Evolutionary conservation across 2,113 vertebrate genomes (phyloP).

Genomic region (Romanogobio albipinnatus): DNA sequence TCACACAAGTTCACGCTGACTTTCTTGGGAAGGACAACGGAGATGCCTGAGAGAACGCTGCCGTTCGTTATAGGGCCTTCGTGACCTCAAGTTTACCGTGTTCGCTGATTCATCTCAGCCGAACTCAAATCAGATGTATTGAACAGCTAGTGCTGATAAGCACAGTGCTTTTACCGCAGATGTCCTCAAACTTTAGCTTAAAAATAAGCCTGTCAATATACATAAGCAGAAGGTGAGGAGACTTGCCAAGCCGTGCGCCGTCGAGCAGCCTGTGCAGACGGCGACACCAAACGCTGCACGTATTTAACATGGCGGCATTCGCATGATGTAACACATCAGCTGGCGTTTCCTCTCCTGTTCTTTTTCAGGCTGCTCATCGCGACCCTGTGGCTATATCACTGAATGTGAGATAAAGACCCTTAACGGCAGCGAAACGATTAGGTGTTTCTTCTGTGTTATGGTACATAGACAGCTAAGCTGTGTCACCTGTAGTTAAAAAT

Average conservation of each 20-base stretch:
- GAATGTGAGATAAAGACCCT: slow-evolving; percentile 47
- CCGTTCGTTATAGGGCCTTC: background rate
- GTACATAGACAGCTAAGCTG: slow-evolving; percentile 11
- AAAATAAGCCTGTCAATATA: background rate
- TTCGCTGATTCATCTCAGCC: background rate
- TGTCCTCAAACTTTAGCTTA: slow-evolving; percentile 15
- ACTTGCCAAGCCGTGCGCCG: slow-evolving; percentile 19
- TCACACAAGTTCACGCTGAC: slow-evolving; percentile 61
- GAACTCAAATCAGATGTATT: background rate
- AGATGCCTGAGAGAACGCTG: slow-evolving; percentile 45
- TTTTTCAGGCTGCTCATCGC: slow-evolving; percentile 3
- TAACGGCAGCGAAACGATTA: slow-evolving; percentile 44
- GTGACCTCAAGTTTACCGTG: background rate
- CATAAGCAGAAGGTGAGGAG: slow-evolving; percentile 21
- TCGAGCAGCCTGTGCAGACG: slow-evolving; percentile 32
- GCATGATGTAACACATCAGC: slow-evolving; percentile 54
- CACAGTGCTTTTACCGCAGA: background rate
- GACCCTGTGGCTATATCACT: slow-evolving; percentile 37
- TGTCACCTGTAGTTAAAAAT: slow-evolving; percentile 26
- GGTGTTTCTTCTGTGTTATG: slow-evolving; percentile 47
- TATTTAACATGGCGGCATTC: slow-evolving; percentile 32
- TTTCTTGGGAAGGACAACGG: slow-evolving; percentile 65
- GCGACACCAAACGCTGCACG: background rate
- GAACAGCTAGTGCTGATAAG: background rate
- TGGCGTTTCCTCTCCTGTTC: slow-evolving; percentile 39